phyloP scores from a whole-genome alignment of 1,140 invertebrate genomes.

The Cryptotermes secundus region DNA sequence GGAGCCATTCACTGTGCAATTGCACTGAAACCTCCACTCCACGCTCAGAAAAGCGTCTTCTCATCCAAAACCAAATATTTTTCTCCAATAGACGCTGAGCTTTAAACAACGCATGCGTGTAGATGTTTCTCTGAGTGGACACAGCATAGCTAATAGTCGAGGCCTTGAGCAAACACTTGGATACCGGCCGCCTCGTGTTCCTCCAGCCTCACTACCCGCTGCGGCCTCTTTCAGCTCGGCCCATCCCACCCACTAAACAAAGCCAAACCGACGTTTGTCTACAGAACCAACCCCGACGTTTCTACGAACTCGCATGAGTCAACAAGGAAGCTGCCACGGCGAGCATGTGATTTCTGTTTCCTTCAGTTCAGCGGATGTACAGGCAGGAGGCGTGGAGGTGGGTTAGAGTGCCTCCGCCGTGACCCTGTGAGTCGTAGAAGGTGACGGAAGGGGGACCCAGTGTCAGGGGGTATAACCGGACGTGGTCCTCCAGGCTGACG shows the following conservation, averaged over 20 bases:
- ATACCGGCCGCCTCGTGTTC: not conserved
- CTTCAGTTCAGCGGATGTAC: too few species aligned
- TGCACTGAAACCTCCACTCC: not conserved
- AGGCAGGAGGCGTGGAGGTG: too few species aligned
- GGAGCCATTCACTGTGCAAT: not conserved
- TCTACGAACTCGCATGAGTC: not conserved
- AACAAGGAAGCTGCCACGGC: not conserved
- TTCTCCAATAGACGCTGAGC: not conserved
- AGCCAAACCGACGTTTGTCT: constrained; percentile 3
- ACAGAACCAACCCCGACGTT: not conserved
- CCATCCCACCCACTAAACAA: constrained; percentile 8
- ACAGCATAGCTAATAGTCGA: not conserved
- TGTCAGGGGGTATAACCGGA: too few species aligned
- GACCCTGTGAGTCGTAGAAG: too few species aligned
- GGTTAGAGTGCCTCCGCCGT: too few species aligned
- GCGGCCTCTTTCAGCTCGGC: too few species aligned
- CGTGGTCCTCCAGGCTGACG: too few species aligned
- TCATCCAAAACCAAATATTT: not conserved
- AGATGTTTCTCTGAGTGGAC: too few species aligned
- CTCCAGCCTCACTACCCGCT: too few species aligned
- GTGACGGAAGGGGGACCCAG: too few species aligned
- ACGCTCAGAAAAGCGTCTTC: not conserved
- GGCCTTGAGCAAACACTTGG: not conserved
- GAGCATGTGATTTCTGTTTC: not conserved
- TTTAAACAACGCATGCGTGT: not conserved